Base-by-base conservation (phyloP, 2,888 invertebrate species). In the Zygaena filipendulae region DNA sequence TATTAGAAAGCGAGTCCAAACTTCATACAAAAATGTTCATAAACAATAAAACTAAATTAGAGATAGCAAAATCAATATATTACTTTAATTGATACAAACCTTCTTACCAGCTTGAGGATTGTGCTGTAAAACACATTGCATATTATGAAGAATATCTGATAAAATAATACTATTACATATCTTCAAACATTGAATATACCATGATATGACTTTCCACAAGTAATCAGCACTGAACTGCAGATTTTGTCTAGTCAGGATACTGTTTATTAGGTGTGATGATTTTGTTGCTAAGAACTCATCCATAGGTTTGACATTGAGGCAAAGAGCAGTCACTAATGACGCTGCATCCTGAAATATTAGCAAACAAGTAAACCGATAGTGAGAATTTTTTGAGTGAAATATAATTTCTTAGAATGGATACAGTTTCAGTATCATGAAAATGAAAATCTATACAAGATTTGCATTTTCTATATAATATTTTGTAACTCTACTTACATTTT, bases 261-360 rank as follows among this genome's bases (percentile, higher is more conserved):
- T 82, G 31, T 69, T 72, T 13, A 86, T 61, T 30, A 87, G 58
- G 45, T 81, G 80, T 40, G 85, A 83, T 34, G 81, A 71, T 64
- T 85, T 86, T 12, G 82, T 72, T 4, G 82, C 74, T 26, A 86
- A 51, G 30, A 72, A 66, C 27, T 75, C 72, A 50, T 86, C 84
- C 14, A 58, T 61, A 3, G 83, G 70, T 32, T 55, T 57, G 13
- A 77, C 56, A 38, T 64, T 67, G 13, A 57, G 38, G 38, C 69
- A 72, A 19, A 77, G 39, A 13, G 62, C 58, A 12, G 62, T 61
- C 2, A 74, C 36, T 30, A 75, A 43, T 3, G 57, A 44, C 16
- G 49, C 39, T 5, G 63, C 70, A 52, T 75, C 75, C 77, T 79
- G 44, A 23, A 70, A 67, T 14, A n/a, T n/a, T n/a, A n/a, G n/a